Conservation (phyloP, 2,797 vertebrate genomes). For the Eurystomus glaucurus region DNA sequence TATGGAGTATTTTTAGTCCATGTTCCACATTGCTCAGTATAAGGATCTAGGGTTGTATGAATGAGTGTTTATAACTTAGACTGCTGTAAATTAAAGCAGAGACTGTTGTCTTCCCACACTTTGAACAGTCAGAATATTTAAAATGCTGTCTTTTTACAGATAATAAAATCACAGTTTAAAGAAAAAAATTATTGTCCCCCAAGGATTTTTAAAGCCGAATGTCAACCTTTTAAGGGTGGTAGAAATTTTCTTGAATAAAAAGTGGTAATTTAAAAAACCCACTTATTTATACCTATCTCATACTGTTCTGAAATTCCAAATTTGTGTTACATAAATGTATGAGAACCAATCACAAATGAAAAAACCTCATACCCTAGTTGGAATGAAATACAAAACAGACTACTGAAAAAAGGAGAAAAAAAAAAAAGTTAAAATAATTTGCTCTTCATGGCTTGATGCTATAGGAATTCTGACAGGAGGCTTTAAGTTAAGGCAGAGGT, state of each 20-base stretch:
- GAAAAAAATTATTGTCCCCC: neutral
- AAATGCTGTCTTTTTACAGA: neutral
- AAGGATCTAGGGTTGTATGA: neutral
- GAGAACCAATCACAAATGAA: neutral
- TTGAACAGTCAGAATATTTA: neutral
- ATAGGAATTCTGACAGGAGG: neutral
- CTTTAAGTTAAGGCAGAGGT: slow-evolving; percentile 12
- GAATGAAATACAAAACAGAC: neutral
- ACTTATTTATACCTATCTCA: neutral
- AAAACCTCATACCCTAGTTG: neutral
- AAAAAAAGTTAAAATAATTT: neutral
- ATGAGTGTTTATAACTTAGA: neutral
- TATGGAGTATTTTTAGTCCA: neutral
- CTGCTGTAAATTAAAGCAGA: neutral
- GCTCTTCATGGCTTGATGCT: neutral
- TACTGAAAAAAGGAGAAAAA: neutral
- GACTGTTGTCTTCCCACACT: neutral
- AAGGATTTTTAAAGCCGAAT: neutral
- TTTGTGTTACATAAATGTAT: neutral
- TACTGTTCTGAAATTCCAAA: neutral
- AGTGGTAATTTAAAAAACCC: neutral
- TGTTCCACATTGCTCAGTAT: neutral
- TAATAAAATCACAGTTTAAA: neutral
- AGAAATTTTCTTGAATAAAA: neutral
- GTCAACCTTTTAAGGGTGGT: neutral